Evolutionary conservation across 2,888 invertebrate genomes (phyloP).

Genomic region (Tethea ocularis): DNA sequence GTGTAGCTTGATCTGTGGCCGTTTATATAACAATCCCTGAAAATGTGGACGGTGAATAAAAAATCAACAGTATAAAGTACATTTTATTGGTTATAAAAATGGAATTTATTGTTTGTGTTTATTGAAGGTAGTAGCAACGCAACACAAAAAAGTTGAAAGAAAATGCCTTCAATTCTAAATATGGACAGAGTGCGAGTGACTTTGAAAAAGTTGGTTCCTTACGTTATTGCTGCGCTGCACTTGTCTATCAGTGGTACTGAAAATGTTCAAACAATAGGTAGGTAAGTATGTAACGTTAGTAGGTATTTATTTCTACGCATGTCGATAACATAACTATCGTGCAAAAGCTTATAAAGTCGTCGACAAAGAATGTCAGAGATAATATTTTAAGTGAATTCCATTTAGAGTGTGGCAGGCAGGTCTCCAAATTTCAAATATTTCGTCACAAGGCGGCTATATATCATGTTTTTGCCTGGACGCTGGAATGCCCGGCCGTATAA

Average conservation of each 20-base stretch:
- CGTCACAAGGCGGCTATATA: conserved; percentile 80
- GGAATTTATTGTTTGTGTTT: too few relatives aligned
- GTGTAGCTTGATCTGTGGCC: too few relatives aligned
- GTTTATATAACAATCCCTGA: too few relatives aligned
- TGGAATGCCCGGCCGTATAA: conserved; percentile 81
- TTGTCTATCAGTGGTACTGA: background rate
- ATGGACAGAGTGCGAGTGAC: too few relatives aligned
- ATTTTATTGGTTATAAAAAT: too few relatives aligned
- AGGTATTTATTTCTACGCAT: background rate
- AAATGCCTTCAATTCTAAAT: too few relatives aligned
- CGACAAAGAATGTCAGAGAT: conserved; percentile 62
- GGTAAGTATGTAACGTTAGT: background rate
- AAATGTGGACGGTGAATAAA: too few relatives aligned
- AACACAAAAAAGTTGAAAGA: background rate
- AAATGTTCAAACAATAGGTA: background rate
- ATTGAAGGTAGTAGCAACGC: too few relatives aligned
- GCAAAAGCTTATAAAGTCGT: conserved; percentile 58
- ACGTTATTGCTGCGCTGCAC: background rate
- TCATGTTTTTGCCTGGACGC: conserved; percentile 78
- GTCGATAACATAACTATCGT: conserved; percentile 6
- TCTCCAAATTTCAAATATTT: conserved; percentile 78
- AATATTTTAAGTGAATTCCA: conserved; percentile 72
- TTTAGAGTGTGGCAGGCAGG: conserved; percentile 74
- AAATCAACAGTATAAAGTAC: too few relatives aligned
- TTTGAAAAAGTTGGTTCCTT: background rate